Evolutionary conservation across 2,797 vertebrate genomes (phyloP).

Genomic region (Gila robusta): DNA sequence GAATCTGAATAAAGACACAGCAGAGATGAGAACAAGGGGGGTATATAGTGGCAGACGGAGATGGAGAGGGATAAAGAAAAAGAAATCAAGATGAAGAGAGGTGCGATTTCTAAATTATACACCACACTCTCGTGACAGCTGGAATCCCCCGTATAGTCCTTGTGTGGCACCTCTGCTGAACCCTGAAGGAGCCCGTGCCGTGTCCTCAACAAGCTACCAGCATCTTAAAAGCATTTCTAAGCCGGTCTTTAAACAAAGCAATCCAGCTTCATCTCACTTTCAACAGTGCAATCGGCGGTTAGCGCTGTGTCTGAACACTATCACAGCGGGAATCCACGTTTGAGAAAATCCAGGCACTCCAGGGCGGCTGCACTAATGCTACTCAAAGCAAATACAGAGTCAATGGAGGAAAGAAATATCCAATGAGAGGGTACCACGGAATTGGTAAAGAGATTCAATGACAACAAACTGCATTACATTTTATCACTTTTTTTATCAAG

Average conservation of each 20-base stretch:
- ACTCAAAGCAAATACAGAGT: conserved; percentile 1
- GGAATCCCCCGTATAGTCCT: background rate
- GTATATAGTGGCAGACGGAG: conserved; percentile 10
- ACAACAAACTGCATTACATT: background rate
- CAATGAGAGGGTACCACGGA: background rate
- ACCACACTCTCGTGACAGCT: background rate
- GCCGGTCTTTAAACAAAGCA: conserved; percentile 33
- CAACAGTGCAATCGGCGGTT: background rate
- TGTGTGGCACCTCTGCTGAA: background rate
- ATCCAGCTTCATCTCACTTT: conserved; percentile 25
- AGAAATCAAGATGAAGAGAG: conserved; percentile 21
- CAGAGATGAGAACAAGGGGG: background rate
- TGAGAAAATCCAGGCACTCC: conserved; percentile 26
- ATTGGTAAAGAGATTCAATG: background rate
- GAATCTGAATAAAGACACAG: conserved; percentile 1
- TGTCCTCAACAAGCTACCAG: conserved; percentile 2
- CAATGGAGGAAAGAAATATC: background rate
- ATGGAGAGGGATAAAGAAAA: background rate
- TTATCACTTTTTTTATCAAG: background rate
- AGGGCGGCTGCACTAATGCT: background rate
- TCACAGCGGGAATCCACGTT: conserved; percentile 5
- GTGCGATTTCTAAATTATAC: conserved; percentile 48
- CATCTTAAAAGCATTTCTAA: conserved; percentile 25
- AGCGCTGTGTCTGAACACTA: conserved; percentile 7
- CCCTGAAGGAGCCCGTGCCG: conserved; percentile 15